Percentiles rank a stretch among this genome's conserved stretches.
Evolutionary conservation across 2,888 invertebrate genomes (phyloP).

Genomic region (Ophion obscuratus): DNA sequence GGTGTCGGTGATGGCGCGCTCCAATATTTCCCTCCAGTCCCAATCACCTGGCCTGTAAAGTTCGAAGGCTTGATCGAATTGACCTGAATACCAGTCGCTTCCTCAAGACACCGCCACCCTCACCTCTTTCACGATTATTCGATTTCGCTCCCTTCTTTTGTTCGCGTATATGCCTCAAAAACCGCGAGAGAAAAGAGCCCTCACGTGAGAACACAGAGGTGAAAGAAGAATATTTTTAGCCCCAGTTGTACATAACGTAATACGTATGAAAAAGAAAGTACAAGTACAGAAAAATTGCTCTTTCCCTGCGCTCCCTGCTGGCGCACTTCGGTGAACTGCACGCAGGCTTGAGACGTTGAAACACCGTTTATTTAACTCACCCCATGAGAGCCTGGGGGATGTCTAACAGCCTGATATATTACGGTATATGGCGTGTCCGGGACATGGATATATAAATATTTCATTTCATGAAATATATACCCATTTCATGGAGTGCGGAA

Average conservation of each 20-base stretch:
- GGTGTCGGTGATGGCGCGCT: not conserved
- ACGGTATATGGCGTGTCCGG: constrained; percentile 20
- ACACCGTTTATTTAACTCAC: constrained; percentile 24
- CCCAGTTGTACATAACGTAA: not conserved
- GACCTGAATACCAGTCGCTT: constrained; percentile 42
- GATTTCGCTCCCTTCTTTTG: constrained; percentile 17
- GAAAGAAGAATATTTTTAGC: constrained; percentile 11
- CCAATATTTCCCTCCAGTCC: constrained; percentile 24
- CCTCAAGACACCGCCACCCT: constrained; percentile 8
- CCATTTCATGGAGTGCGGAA: constrained; percentile 18
- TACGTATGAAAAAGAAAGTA: not conserved
- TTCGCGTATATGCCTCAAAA: not conserved
- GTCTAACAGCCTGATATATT: constrained; percentile 28
- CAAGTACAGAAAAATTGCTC: constrained; percentile 11
- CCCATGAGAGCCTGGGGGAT: constrained; percentile 21
- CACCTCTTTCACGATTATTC: constrained; percentile 15
- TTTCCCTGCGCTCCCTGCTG: not conserved
- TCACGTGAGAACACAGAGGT: not conserved
- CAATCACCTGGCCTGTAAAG: constrained; percentile 41
- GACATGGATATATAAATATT: constrained; percentile 23
- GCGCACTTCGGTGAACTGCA: constrained; percentile 26
- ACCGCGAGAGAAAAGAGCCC: not conserved
- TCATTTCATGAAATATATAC: constrained; percentile 25
- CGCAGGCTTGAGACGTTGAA: constrained; percentile 37
- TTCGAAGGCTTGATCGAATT: constrained; percentile 41